Evolutionary conservation across 2,888 invertebrate species (phyloP).

Genomic region (Smittia sp.): DNA sequence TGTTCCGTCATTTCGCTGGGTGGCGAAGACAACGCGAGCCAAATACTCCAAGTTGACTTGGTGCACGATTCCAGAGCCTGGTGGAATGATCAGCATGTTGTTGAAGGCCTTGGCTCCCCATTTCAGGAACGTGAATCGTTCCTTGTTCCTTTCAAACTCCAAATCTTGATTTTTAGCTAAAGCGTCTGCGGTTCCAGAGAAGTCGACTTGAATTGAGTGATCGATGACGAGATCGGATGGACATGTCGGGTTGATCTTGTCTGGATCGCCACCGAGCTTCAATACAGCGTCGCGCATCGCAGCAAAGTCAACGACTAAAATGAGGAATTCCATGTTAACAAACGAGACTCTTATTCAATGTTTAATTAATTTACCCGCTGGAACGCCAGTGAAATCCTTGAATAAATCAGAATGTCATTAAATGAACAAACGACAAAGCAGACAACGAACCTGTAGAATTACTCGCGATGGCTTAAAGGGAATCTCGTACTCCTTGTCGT

Average conservation of each 20-base stretch:
- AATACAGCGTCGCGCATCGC: conserved; percentile 97
- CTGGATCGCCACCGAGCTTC: conserved; percentile 79
- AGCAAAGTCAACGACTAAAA: conserved; percentile 92
- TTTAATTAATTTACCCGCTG: conserved; percentile 68
- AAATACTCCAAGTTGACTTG: conserved; percentile 97
- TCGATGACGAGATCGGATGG: conserved; percentile 98
- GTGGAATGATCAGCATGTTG: conserved; percentile 94
- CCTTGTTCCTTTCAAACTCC: conserved; percentile 93
- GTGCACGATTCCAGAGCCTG: conserved; percentile 97
- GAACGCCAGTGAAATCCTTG: conserved; percentile 93
- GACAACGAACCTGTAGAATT: conserved; percentile 75
- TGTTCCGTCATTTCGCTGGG: conserved; percentile 49
- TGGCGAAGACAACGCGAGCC: conserved; percentile 83
- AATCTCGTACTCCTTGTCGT: conserved; percentile 73
- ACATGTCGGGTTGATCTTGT: conserved; percentile 94
- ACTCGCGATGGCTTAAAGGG: conserved; percentile 96
- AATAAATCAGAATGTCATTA: no score
- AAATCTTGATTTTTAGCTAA: conserved; percentile 87
- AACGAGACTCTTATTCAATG: no score
- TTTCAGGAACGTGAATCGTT: conserved; percentile 94
- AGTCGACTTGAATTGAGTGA: conserved; percentile 97
- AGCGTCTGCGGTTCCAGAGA: conserved; percentile 77
- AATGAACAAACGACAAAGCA: no score
- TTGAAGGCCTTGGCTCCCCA: conserved; percentile 96
- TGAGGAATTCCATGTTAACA: background rate